Base-by-base conservation (phyloP, 2,113 vertebrate genomes). In the Ciconia boyciana region DNA sequence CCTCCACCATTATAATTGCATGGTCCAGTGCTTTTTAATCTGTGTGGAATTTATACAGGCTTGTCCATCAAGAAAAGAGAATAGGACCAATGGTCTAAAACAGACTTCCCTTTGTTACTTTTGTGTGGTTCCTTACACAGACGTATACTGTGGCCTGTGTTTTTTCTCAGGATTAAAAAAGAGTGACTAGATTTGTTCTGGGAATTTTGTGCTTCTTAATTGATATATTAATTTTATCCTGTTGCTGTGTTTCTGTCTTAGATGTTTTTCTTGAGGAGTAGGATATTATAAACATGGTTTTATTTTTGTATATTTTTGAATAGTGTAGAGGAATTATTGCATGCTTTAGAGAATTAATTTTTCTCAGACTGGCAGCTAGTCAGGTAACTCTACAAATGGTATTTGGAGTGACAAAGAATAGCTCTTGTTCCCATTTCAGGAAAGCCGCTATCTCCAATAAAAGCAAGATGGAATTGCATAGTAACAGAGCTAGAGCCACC, bases 1-100 rank as follows among this genome's bases (percentile, higher is more conserved):
- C n/a, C n/a, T 75, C 41, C 13, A 3, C 72, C 78, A 87, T 93
- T 93, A 70, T 87, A 89, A 95, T 74, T 91, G 86, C 91, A 95
- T 52, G 87, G 68, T 61, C 77, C 72, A 86, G 20, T 90, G 78
- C 58, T 92, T 96, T 90, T 92, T 81, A 70, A 74, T 85, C 83
- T 79, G 32, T 72, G 54, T 88, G 94, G 87, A 94, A 94, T 83
- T 95, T 64, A 36, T 49, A 43, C 25, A 70, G 70, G 29, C 84
- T 78, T 83, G 58, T 64, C 70, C 61, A 58, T 87, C 84, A 84
- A 46, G 78, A 61, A 60, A 41, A 80, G 58, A 91, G 32, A 93
- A 76, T 22, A 65, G 62, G 54, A 66, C 7, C 7, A 9, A 13
- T 74, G 71, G n/a, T 32, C 43, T 60, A 44, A 80, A 69, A 80